Conservation (phyloP, 2,113 vertebrate genomes). For the Pterocles orientalis region DNA sequence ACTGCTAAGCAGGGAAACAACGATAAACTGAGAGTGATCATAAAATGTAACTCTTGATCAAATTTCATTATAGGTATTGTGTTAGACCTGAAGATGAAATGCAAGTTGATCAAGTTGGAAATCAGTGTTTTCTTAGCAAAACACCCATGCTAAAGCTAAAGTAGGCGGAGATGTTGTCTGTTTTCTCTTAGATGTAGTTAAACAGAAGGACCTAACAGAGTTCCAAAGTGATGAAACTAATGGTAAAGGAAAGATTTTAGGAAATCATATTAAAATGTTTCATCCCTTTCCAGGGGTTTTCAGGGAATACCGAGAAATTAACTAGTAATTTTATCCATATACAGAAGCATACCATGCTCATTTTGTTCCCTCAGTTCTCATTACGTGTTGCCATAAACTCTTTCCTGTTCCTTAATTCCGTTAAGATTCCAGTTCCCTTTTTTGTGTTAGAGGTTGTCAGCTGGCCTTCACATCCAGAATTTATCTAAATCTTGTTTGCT, state of each 20-base stretch:
- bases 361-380: background rate
- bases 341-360: background rate
- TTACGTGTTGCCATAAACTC: background rate
- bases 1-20: background rate
- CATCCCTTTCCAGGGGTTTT: background rate
- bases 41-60: background rate
- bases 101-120: background rate
- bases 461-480: background rate
- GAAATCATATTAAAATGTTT: background rate
- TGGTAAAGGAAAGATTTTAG: background rate
- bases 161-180: background rate
- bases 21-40: background rate
- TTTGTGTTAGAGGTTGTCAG: background rate
- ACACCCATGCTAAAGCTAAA: background rate
- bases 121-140: background rate
- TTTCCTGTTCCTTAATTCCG: background rate
- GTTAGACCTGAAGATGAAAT: background rate
- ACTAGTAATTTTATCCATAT: background rate
- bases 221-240: background rate
- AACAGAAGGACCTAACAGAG: background rate
- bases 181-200: background rate
- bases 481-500: background rate
- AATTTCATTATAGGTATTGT: background rate
- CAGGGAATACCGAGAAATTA: background rate
- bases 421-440: background rate